Base-by-base conservation (phyloP, 2,113 vertebrate genomes). In the Halcyon senegalensis region DNA sequence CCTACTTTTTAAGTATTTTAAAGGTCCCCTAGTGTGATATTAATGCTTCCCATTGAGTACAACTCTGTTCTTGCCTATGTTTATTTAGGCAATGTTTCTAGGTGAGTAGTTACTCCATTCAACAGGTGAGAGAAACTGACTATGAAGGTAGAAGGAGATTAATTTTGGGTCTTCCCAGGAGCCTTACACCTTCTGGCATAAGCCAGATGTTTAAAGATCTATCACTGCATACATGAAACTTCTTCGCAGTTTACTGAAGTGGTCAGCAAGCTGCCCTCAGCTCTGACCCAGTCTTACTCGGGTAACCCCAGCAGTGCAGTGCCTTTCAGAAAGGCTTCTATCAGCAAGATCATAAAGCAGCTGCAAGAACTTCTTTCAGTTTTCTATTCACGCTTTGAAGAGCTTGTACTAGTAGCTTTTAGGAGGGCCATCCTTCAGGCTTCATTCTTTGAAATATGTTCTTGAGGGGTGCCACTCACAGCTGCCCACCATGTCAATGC, bases 281-380 rank as follows among this genome's bases (percentile, higher is more conserved):
- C 60, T 14, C 46, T 43, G 55, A 6, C 11, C 31, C 33, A 2
- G 6, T 20, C n/a, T 41, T 35, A 3, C 46, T 33, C 1, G 0
- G 4, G 39, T 62, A 25, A 62, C 30, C 59, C 25, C 35, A n/a
- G 79, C 67, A 17, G 8, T 4, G 9, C 67, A 20, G 31, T 33
- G 17, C 67, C 60, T 35, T n/a, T 35, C 51, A 27, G 37, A 83
- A 46, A 33, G 19, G 53, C 51, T 73, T 53, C 37, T 35, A 44
- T 17, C 66, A 60, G 91, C 55, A 93, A 43, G 16, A 62, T 13
- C 20, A 2, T 6, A 24, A 39, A 60, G 44, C 51, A 53, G 39
- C 59, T 55, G 20, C 46, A 46, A 48, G 21, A 79, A 33, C 37
- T 17, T 73, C n/a, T 35, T 66, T 21, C 30, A 10, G 20, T 8